These are phyloP conservation scores for Chaenogobius annularis DNA, from an alignment of 2,113 vertebrate species.

Conservation along the genomic window DNA sequence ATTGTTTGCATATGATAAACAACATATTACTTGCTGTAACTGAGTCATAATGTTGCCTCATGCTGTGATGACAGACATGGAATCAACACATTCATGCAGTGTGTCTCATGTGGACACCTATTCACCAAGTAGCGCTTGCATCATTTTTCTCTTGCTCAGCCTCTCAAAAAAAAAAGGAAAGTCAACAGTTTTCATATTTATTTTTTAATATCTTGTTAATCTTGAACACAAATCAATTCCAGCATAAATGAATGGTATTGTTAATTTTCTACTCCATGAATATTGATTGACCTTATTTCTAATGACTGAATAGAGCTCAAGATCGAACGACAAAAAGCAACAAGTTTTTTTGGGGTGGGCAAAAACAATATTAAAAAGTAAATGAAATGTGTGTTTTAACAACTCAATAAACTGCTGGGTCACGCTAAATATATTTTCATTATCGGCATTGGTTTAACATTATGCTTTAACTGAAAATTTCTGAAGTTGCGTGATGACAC, in stretches of 20 bases:
- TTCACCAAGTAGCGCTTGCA: slow-evolving; percentile 5
- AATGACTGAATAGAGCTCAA: too few species aligned
- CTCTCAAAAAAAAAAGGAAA: neutral
- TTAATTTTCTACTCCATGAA: neutral
- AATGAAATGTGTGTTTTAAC: too few species aligned
- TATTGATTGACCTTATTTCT: neutral
- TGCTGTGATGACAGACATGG: slow-evolving; percentile 55
- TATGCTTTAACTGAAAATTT: too few species aligned
- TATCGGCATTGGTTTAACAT: too few species aligned
- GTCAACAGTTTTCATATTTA: neutral
- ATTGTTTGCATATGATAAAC: slow-evolving; percentile 66
- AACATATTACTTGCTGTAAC: slow-evolving; percentile 53
- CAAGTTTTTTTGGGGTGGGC: too few species aligned
- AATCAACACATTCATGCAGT: slow-evolving; percentile 38
- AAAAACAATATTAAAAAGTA: too few species aligned
- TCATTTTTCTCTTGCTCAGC: neutral
- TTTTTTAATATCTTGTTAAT: neutral
- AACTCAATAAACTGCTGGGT: too few species aligned
- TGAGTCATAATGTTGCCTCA: slow-evolving; percentile 63
- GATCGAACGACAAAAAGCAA: too few species aligned
- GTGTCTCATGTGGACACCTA: slow-evolving; percentile 44
- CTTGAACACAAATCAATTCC: neutral
- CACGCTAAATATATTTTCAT: too few species aligned
- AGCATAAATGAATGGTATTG: neutral
- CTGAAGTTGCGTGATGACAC: too few species aligned